These are phyloP conservation scores for Thalassarche chlororhynchos DNA, from an alignment of 2,113 vertebrate genomes.

Conservation along the genomic window DNA sequence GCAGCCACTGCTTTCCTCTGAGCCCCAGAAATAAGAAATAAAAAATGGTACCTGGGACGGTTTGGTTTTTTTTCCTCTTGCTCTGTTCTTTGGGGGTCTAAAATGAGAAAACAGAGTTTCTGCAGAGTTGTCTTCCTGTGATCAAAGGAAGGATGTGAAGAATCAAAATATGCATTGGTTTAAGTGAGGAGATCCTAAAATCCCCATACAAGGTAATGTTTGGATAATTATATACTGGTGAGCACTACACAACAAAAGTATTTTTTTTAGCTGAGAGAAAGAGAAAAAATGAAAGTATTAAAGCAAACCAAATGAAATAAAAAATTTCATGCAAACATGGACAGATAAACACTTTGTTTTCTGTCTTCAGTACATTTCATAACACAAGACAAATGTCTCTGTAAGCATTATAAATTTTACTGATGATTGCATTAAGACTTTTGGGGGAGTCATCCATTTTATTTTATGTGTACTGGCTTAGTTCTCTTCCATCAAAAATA, in stretches of 20 bases:
- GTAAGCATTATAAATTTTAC: background rate
- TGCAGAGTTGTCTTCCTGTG: background rate
- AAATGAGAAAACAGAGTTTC: background rate
- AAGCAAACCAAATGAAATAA: background rate
- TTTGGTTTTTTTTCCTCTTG: background rate
- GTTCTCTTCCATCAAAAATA: background rate
- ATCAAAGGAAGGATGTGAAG: background rate
- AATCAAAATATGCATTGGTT: background rate
- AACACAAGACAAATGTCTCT: background rate
- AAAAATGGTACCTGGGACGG: background rate
- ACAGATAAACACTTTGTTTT: background rate
- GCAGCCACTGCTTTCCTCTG: background rate
- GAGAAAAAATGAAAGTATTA: background rate
- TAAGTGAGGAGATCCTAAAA: background rate
- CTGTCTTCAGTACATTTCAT: background rate
- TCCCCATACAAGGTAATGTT: background rate
- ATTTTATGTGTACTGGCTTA: background rate
- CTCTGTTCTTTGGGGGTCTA: background rate
- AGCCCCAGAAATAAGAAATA: background rate
- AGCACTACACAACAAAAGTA: background rate
- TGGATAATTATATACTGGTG: background rate
- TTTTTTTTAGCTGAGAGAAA: background rate
- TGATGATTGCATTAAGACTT: background rate
- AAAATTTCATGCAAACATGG: background rate
- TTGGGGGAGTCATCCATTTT: background rate